phyloP scores from a whole-genome alignment of 2,888 invertebrate species.

The Schrankia costaestrigalis region DNA sequence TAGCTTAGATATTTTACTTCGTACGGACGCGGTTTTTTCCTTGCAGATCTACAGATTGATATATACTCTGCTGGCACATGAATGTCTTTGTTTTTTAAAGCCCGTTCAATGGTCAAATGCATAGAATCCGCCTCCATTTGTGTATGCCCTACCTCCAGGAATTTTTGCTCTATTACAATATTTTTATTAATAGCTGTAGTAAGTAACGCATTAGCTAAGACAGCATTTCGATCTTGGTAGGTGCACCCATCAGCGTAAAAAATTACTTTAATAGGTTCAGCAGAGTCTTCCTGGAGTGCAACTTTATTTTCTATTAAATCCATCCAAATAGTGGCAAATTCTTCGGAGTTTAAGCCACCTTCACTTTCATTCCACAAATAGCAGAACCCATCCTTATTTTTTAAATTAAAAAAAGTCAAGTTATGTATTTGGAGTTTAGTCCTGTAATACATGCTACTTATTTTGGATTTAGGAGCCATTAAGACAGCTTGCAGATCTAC shows the following conservation, averaged over 20 bases:
- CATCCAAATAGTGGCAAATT: conserved; percentile 7
- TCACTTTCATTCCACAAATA: conserved; percentile 19
- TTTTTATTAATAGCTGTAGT: background rate
- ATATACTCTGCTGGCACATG: background rate
- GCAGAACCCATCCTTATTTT: conserved; percentile 13
- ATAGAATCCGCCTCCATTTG: conserved; percentile 1
- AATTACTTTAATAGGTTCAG: background rate
- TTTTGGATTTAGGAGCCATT: background rate
- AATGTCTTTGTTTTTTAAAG: background rate
- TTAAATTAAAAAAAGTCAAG: conserved; percentile 12
- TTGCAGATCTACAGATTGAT: background rate
- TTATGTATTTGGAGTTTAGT: conserved; percentile 13
- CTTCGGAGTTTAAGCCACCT: conserved; percentile 15
- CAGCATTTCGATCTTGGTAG: background rate
- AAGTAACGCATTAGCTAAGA: background rate
- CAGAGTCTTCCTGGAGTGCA: background rate
- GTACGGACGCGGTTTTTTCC: background rate
- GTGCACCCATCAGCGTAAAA: background rate
- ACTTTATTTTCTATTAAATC: background rate
- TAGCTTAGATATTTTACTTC: background rate
- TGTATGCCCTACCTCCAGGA: background rate
- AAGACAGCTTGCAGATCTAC: background rate
- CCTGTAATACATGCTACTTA: background rate
- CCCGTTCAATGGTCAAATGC: background rate
- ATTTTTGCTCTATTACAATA: background rate